Evolutionary conservation across 92 coral and sea anemone genomes (phyloP), one percentile per base, ranked within the genome.

Genomic region (Anthopleura xanthogrammica): DNA sequence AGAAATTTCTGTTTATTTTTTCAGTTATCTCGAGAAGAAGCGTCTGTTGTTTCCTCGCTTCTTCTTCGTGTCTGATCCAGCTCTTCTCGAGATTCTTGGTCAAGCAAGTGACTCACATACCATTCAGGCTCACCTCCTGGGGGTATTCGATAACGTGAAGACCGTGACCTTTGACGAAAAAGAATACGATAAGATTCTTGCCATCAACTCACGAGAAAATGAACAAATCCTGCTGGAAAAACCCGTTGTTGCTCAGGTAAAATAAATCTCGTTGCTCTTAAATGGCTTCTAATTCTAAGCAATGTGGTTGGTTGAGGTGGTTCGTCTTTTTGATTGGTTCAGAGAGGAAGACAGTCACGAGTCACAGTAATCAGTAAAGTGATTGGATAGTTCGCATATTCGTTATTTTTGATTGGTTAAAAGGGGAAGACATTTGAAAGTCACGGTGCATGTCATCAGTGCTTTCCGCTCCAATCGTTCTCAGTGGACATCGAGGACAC

Each of bases 101-200:
- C 99, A 97, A 84, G 99, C 99, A 52, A 97, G 99, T 60, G 99
- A 97, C 90, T 97, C 99, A 2, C 99, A 97, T 88, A 97, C 99
- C 54, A 97, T 97, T 43, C 99, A 97, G 83, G 99, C 99, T 7
- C 99, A 96, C 79, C 80, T 96, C 50, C 85, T 96, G 74, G 97
- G 99, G 3, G 92, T 96, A 68, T 96, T 96, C 64, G 99, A 96
- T 57, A 96, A 96, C 83, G 92, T 96, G 56, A 92, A 96, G 91
- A 96, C 99, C 0, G 99, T 96, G 52, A 89, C 99, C 4, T 96
- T 96, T 80, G 98, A 96, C 72, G 99, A 94, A 85, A 96, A 92
- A 82, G 99, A 96, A 64, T 96, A 96, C 68, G 99, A 96, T 83
- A 96, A 94, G 90, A 96, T 96, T 52, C 16, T 90, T 66, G 98